phyloP scores from a whole-genome alignment of 1,140 invertebrate genomes.

The Macrosteles quadrilineatus region DNA sequence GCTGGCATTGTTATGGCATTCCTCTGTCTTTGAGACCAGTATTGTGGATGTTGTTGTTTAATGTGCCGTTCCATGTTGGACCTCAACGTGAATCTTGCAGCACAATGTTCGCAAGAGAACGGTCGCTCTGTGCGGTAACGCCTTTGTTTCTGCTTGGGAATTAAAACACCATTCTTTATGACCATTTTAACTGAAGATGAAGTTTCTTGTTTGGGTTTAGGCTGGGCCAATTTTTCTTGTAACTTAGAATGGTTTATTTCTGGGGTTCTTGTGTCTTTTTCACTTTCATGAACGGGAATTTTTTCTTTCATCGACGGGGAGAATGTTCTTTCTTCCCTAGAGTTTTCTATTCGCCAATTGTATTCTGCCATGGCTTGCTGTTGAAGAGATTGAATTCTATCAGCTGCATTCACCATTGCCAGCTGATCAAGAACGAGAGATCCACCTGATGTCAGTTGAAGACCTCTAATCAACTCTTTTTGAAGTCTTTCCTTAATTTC shows the following conservation, averaged over 20 bases:
- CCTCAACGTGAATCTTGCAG: slow-evolving; percentile 82
- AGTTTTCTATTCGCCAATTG: slow-evolving; percentile 34
- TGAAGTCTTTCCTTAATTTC: slow-evolving; percentile 66
- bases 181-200: slow-evolving; percentile 76
- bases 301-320: slow-evolving; percentile 23
- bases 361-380: slow-evolving; percentile 38
- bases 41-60: slow-evolving; percentile 89
- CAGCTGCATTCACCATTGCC: slow-evolving; percentile 41
- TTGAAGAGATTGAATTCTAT: slow-evolving; percentile 43
- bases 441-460: slow-evolving; percentile 65
- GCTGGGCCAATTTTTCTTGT: not conserved
- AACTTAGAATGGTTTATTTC: not conserved
- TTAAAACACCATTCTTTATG: slow-evolving; percentile 83
- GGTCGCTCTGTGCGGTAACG: slow-evolving; percentile 89
- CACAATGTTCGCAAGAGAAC: slow-evolving; percentile 86
- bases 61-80: slow-evolving; percentile 94
- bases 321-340: slow-evolving; percentile 14
- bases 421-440: slow-evolving; percentile 61
- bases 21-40: slow-evolving; percentile 74
- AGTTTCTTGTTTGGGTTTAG: slow-evolving; percentile 28
- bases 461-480: slow-evolving; percentile 63
- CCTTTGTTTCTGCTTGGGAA: slow-evolving; percentile 88
- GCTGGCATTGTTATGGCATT: not conserved
- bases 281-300: not conserved
- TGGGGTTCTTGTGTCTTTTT: not conserved